Evolutionary conservation across 2,797 vertebrate genomes (phyloP).

Genomic region (Jordanella pulchra): DNA sequence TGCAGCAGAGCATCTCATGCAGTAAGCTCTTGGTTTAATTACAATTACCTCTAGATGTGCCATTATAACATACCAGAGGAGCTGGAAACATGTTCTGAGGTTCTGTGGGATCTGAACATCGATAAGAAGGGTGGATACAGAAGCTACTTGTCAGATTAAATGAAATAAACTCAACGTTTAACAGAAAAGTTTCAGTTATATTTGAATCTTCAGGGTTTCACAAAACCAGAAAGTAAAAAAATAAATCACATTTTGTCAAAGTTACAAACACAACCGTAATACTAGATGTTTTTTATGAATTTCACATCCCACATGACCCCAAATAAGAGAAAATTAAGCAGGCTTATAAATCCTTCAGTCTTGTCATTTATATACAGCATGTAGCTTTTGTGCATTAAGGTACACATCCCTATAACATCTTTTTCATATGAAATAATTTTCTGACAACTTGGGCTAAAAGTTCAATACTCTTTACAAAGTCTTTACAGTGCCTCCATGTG

Average conservation of each 20-base stretch:
- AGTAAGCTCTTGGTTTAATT: conserved; percentile 68
- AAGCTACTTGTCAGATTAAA: not conserved
- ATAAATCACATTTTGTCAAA: not conserved
- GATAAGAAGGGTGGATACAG: not conserved
- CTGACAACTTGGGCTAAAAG: too few species aligned
- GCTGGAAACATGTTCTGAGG: conserved; percentile 39
- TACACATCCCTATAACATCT: not conserved
- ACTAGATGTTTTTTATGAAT: not conserved
- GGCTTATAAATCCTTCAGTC: too few species aligned
- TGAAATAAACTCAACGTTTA: not conserved
- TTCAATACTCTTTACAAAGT: too few species aligned
- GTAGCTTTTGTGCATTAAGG: not conserved
- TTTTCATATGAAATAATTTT: too few species aligned
- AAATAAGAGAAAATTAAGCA: too few species aligned
- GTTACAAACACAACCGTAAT: too few species aligned
- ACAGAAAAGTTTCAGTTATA: not conserved
- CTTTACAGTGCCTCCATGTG: too few species aligned
- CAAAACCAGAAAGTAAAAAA: not conserved
- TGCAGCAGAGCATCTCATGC: conserved; percentile 57
- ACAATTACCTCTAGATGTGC: conserved; percentile 49
- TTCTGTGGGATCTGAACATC: conserved; percentile 17
- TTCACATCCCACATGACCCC: not conserved
- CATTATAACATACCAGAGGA: conserved; percentile 27
- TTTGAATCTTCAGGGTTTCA: not conserved
- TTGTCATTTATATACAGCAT: too few species aligned